Evolutionary conservation across 1,140 invertebrate species (phyloP), one percentile per base, ranked within the genome.

Genomic region (Drosophila ironensis): DNA sequence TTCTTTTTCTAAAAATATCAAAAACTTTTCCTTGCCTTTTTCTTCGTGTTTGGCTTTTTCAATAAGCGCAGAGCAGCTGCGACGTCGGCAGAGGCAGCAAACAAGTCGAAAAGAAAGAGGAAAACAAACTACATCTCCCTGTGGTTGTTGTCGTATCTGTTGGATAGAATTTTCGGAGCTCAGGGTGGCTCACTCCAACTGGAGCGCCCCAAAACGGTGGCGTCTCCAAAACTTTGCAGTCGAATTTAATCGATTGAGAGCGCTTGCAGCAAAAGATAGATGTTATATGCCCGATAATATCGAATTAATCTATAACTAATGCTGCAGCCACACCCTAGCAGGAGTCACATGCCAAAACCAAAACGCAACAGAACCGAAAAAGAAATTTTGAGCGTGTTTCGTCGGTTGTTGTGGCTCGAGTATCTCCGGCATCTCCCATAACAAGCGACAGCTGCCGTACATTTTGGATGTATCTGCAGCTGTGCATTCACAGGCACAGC

Each of bases 381-480:
- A 52, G 53, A 78, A 66, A 66, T 66, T 60, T 78, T 38, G 48
- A 78, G 72, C 68, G 46, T 56, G 50, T 72, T 59, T 33, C 24
- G 28, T 54, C 37, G 41, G 50, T 45, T 44, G 19, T 20, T 47
- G 50, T 50, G 25, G 42, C 53, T 53, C 35, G 12, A 63, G 45
- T 52, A 33, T 56, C 27, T 42, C 41, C 25, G 47, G 48, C 66
- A 35, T 28, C 45, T 56, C 28, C 52, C 64, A 48, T 42, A 40
- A 56, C 41, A 47, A 41, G 53, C 76, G 59, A 54, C 75, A 81
- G 76, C 76, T 80, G 76, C 69, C 73, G 59, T 51, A 60, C 71
- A 54, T 64, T 81, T 73, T 81, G 77, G 56, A 67, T 74, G 54
- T 76, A 82, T 71, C 67, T 72, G 72, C 77, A 81, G 77, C 77